phyloP scores from a whole-genome alignment of 2,797 vertebrate species.

The Urophycis tenuis region DNA sequence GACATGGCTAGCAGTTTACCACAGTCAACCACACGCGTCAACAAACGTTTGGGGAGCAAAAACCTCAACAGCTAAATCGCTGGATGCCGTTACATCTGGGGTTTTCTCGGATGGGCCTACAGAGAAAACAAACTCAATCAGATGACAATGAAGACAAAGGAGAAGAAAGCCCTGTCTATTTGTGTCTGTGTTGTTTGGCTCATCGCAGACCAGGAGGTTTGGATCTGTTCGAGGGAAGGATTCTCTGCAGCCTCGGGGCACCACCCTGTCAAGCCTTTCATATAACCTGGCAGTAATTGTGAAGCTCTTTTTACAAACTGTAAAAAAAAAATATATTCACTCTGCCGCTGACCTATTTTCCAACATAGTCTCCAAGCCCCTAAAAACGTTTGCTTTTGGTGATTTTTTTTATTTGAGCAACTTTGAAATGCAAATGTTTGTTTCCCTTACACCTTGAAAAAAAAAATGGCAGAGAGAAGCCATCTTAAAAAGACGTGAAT shows the following conservation, averaged over 20 bases:
- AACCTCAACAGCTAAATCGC: background rate
- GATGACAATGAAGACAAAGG: constrained; percentile 18
- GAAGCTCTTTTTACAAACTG: constrained; percentile 66
- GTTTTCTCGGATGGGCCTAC: constrained; percentile 1
- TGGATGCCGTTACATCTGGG: background rate
- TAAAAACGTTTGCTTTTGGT: constrained; percentile 71
- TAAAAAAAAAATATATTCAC: constrained; percentile 69
- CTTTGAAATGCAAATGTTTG: constrained; percentile 78
- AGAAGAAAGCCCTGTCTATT: constrained; percentile 44
- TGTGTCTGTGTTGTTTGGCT: constrained; percentile 49
- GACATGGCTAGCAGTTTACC: background rate
- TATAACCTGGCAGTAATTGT: constrained; percentile 66
- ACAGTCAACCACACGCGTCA: background rate
- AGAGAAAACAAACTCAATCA: constrained; percentile 32
- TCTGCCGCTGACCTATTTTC: constrained; percentile 67
- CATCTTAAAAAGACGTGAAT: constrained; percentile 64
- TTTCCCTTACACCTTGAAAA: constrained; percentile 60
- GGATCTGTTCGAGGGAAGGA: constrained; percentile 45
- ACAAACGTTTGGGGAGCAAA: background rate
- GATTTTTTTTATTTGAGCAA: constrained; percentile 66
- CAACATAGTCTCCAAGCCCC: constrained; percentile 66
- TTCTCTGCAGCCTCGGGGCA: constrained; percentile 51
- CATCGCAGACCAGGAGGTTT: constrained; percentile 28
- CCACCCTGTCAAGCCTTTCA: constrained; percentile 59
- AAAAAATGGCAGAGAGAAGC: constrained; percentile 56